Evolutionary conservation across 2,113 vertebrate genomes (phyloP).

Genomic region (Oenanthe melanoleuca): DNA sequence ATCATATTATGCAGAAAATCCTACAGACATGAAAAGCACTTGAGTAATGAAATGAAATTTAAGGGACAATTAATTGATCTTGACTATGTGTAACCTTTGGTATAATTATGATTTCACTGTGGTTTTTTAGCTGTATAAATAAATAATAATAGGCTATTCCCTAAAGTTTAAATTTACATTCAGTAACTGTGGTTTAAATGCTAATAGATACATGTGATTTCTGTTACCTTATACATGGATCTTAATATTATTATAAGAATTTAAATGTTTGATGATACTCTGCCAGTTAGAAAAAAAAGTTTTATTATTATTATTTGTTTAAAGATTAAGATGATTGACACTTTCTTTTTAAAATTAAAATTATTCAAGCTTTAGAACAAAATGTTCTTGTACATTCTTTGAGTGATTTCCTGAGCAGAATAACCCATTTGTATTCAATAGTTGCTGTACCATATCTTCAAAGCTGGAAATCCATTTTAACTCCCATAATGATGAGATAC

Average conservation of each 20-base stretch:
- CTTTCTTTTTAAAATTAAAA: background rate
- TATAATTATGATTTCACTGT: background rate
- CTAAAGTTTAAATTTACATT: background rate
- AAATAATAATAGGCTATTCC: background rate
- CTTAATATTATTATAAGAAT: background rate
- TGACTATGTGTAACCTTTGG: background rate
- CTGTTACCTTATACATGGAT: background rate
- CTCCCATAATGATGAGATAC: background rate
- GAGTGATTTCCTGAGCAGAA: background rate
- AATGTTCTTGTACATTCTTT: background rate
- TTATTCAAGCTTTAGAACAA: background rate
- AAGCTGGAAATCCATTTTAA: background rate
- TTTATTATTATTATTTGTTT: background rate
- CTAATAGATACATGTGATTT: background rate
- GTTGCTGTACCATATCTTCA: background rate
- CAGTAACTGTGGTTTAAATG: background rate
- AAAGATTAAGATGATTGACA: background rate
- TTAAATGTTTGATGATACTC: background rate
- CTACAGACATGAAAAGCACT: background rate
- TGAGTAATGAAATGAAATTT: constrained; percentile 13
- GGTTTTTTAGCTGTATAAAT: background rate
- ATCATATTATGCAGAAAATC: background rate
- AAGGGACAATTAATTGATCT: constrained; percentile 8
- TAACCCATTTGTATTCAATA: background rate
- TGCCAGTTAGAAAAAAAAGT: background rate